These are phyloP conservation scores for Porites evermanni DNA, from an alignment of 92 coral and sea anemone species.

Conservation along the genomic window DNA sequence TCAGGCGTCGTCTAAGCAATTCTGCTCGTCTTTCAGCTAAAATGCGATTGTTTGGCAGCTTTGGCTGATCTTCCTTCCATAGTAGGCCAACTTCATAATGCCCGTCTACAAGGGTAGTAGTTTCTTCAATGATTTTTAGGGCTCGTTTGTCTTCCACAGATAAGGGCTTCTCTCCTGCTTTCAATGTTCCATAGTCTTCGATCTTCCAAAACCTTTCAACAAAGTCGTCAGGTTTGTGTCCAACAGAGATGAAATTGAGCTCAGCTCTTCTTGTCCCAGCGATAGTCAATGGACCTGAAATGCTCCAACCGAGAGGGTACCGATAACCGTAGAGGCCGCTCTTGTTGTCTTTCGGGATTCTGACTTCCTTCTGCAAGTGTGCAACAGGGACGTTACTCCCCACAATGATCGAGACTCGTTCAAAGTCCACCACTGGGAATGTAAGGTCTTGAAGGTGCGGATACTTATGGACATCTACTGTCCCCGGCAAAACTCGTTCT, in stretches of 20 bases:
- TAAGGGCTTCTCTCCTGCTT: constrained; percentile 32
- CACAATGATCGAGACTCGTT: constrained; percentile 61
- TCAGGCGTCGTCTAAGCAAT: constrained; percentile 46
- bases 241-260: constrained; percentile 45
- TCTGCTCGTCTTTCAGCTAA: constrained; percentile 41
- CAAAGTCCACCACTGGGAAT: constrained; percentile 62
- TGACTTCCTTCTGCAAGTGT: constrained; percentile 34
- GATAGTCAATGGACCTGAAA: too few species aligned
- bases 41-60: constrained; percentile 45
- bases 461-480: constrained; percentile 43
- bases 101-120: constrained; percentile 13
- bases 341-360: constrained; percentile 28
- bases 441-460: constrained; percentile 62
- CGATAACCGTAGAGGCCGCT: constrained; percentile 43
- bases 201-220: constrained; percentile 70
- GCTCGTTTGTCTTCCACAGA: constrained; percentile 60
- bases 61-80: constrained; percentile 36
- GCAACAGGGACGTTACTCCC: constrained; percentile 58
- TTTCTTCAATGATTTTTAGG: too few species aligned
- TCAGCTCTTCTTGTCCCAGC: background rate
- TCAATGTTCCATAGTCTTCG: constrained; percentile 60
- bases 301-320: constrained; percentile 59
- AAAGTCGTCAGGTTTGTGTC: constrained; percentile 33
- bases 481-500: constrained; percentile 38
- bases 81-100: constrained; percentile 46